Conservation (phyloP, 2,113 vertebrate genomes). For the Leptosomus discolor region DNA sequence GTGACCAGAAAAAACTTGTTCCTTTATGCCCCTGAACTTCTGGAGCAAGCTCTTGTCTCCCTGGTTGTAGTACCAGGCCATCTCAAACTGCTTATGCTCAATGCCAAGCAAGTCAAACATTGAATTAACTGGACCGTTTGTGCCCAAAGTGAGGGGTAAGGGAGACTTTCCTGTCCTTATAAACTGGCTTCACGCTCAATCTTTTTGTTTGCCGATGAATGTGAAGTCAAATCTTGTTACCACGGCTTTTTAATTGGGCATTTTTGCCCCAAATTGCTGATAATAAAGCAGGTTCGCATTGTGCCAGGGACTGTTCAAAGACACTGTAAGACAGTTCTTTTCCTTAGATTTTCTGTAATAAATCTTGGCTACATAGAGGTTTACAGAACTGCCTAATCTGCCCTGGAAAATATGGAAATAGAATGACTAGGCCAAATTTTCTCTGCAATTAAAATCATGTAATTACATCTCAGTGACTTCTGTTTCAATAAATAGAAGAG, state of each 20-base stretch:
- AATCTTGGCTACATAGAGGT: neutral
- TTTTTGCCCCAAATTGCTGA: neutral
- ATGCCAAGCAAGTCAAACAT: rapidly evolving
- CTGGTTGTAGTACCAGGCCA: neutral
- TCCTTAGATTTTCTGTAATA: neutral
- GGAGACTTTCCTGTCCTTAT: neutral
- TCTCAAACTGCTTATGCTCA: neutral
- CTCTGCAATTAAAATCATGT: neutral
- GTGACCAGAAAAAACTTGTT: neutral
- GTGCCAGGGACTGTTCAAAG: neutral
- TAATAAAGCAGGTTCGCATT: neutral
- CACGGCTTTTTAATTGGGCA: rapidly evolving
- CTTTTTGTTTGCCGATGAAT: neutral
- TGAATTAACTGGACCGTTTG: neutral
- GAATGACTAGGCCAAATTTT: neutral
- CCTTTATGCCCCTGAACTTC: neutral
- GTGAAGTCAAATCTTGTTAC: neutral
- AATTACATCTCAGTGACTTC: neutral
- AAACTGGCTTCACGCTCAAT: rapidly evolving
- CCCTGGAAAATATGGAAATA: neutral
- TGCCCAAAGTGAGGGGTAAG: neutral
- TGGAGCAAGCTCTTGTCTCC: neutral
- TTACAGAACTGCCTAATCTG: neutral
- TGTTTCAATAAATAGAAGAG: neutral
- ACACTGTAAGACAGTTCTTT: neutral